Base-by-base conservation (phyloP, 1,140 invertebrate genomes). In the Phthorimaea operculella region DNA sequence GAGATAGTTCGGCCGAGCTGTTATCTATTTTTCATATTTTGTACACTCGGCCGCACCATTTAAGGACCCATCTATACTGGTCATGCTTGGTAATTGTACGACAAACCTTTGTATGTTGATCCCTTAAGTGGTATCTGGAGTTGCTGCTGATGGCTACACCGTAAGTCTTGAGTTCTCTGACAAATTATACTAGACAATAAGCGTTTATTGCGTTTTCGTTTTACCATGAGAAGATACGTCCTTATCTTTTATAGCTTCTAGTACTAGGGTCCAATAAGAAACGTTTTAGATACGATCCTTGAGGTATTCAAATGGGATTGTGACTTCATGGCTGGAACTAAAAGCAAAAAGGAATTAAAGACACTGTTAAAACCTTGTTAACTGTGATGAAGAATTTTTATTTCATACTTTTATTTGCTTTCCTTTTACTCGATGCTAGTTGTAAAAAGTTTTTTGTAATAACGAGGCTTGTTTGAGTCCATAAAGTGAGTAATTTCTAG, bases 261-360 rank as follows among this genome's bases (percentile, higher is more conserved):
- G 2, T 47, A 55, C 44, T 47, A 47, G 33, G 47, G 16, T 50
- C 48, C 12, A 36, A 28, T 34, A 44, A 56, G 54, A 39, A 51
- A 56, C 21, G 18, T 56, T 28, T 44, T 42, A 50, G 14, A 16
- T 15, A 50, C 48, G 48, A 18, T 56, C 36, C 5, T 45, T 55
- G 21, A 28, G 34, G 54, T 51, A 56, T 56, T 56, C 54, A 51
- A 51, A 56, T 49, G 34, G 45, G 34, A 16, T 44, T 44, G 45
- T 56, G 45, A 50, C 17, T 28, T 28, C 47, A 55, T 34, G 36
- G 53, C 4, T 36, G 14, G 21, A 11, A 39, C 48, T 56, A 56
- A 56, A 51, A 56, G 54, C 54, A 56, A 56, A 56, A 50, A 9
- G 33, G 51, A n/a, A 56, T 50, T 56, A 56, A 50, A n/a, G 18